phyloP scores from a whole-genome alignment of 2,113 vertebrate genomes.

The Smithornis capensis region DNA sequence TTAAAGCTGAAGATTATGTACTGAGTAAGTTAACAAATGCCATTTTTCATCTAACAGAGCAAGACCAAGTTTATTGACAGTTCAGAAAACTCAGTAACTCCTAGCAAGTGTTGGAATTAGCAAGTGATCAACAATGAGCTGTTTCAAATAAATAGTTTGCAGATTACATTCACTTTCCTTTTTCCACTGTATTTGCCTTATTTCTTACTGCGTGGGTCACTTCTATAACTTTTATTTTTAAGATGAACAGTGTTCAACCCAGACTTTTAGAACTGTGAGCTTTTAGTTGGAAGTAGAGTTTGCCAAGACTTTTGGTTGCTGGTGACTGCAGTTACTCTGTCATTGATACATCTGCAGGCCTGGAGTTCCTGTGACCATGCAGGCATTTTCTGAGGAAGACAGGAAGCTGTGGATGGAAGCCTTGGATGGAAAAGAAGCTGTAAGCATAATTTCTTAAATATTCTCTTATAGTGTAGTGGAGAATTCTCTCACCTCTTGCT shows the following conservation, averaged over 20 bases:
- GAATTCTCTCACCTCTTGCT: background rate
- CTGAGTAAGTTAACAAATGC: background rate
- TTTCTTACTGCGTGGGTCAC: background rate
- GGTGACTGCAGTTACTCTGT: background rate
- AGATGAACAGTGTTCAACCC: background rate
- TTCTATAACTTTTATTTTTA: background rate
- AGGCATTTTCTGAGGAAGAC: slow-evolving; percentile 92
- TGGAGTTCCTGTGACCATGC: slow-evolving; percentile 86
- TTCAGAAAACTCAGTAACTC: background rate
- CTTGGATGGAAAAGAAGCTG: slow-evolving; percentile 94
- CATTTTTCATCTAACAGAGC: background rate
- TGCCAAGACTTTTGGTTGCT: background rate
- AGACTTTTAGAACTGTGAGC: background rate
- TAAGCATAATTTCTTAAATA: slow-evolving; percentile 65
- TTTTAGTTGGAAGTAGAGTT: background rate
- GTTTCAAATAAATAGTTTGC: background rate
- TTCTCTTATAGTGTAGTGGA: background rate
- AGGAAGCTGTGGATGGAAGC: slow-evolving; percentile 92
- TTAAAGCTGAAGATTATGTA: background rate
- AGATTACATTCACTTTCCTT: background rate
- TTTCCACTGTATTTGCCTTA: background rate
- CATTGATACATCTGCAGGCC: slow-evolving; percentile 75
- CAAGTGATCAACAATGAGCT: background rate
- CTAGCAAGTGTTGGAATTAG: background rate
- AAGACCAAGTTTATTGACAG: background rate